Conservation (phyloP, 2,113 vertebrate genomes). For the Colaptes auratus region DNA sequence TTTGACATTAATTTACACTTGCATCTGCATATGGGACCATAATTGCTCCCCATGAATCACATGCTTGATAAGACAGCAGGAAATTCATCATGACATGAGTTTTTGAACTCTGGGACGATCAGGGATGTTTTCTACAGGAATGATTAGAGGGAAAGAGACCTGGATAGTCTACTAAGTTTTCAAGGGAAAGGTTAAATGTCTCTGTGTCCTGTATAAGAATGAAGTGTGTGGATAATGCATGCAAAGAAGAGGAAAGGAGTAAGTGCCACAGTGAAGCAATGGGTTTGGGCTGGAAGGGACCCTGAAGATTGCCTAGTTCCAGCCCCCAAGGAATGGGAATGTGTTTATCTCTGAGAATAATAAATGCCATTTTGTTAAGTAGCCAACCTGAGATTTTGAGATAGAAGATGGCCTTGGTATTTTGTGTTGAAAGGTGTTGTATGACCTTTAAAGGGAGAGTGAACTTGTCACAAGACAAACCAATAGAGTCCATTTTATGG, state of each 20-base stretch:
- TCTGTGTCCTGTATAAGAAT: not conserved
- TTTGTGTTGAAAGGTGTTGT: not conserved
- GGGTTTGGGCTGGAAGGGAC: too few species aligned
- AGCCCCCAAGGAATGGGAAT: not conserved
- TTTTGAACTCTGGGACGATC: not conserved
- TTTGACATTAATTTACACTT: not conserved
- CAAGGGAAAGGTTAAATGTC: not conserved
- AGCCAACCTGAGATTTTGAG: not conserved
- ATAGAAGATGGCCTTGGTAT: not conserved
- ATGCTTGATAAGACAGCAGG: not conserved
- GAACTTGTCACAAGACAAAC: not conserved
- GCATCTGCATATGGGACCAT: not conserved
- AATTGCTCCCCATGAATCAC: not conserved
- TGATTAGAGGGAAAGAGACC: not conserved
- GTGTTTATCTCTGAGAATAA: not conserved
- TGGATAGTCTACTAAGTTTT: not conserved
- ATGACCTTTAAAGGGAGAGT: not conserved
- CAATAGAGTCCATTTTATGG: not conserved
- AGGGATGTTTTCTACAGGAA: not conserved
- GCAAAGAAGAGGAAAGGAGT: not conserved
- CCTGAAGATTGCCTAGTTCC: too few species aligned
- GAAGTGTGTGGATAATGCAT: not conserved
- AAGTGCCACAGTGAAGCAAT: not conserved
- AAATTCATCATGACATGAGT: rapidly evolving
- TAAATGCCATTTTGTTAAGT: not conserved